Conservation (phyloP, 1,140 invertebrate genomes). For the Drosophila yakuba region DNA sequence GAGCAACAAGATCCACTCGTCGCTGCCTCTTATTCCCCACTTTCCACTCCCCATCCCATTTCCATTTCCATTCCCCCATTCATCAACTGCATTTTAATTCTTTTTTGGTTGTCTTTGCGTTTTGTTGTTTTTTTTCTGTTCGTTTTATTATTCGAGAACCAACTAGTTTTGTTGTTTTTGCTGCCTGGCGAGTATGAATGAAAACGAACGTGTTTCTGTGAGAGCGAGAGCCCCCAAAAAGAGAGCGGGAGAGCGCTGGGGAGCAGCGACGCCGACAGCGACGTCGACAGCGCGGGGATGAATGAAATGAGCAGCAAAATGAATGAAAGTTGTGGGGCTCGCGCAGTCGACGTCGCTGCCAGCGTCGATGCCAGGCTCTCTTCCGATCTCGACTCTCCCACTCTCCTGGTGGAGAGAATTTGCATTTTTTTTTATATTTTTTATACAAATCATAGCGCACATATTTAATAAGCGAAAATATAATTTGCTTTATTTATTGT, state of each 20-base stretch:
- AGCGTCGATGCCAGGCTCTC: slow-evolving; percentile 18
- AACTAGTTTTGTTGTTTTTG: slow-evolving; percentile 55
- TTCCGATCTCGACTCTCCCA: background rate
- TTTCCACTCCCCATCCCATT: slow-evolving; percentile 31
- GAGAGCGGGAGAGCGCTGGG: slow-evolving; percentile 16
- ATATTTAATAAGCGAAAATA: slow-evolving; percentile 66
- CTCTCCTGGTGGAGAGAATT: slow-evolving; percentile 3
- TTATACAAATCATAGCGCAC: slow-evolving; percentile 51
- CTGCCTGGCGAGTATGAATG: slow-evolving; percentile 72
- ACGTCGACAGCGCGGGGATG: slow-evolving; percentile 49
- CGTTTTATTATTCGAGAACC: slow-evolving; percentile 39
- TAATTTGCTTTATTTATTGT: slow-evolving; percentile 64
- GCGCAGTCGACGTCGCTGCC: slow-evolving; percentile 10
- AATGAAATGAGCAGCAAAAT: slow-evolving; percentile 68
- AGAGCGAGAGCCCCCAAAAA: slow-evolving; percentile 26
- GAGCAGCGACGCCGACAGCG: slow-evolving; percentile 26
- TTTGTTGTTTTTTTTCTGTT: slow-evolving; percentile 10
- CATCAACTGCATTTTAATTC: slow-evolving; percentile 75
- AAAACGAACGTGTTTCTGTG: slow-evolving; percentile 78
- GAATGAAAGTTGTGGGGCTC: slow-evolving; percentile 73
- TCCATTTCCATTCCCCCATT: slow-evolving; percentile 58
- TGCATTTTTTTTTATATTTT: slow-evolving; percentile 21
- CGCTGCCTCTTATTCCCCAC: slow-evolving; percentile 41
- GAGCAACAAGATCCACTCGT: slow-evolving; percentile 51
- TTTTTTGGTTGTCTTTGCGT: slow-evolving; percentile 35